Evolutionary conservation across 2,888 invertebrate genomes (phyloP), one percentile per base, ranked within the genome.

Genomic region (Cryptus viduatorius): DNA sequence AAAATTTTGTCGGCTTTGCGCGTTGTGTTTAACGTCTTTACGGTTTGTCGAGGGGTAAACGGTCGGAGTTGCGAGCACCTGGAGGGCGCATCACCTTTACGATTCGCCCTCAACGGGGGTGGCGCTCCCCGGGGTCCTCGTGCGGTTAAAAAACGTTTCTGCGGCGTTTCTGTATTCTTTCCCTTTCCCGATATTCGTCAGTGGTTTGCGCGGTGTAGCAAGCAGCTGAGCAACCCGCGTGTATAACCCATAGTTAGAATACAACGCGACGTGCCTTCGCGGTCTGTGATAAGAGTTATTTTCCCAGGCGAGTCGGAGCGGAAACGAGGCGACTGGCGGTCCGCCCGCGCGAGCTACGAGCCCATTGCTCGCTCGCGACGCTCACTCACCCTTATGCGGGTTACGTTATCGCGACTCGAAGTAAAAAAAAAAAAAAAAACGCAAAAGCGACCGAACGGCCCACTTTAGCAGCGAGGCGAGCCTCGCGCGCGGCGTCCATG

Each of bases 161-260:
- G 10, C 7, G 14, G 7, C 53, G 48, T 77, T 78, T 68, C 44
- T 64, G 50, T 80, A 64, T 53, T 59, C 16, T 53, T 69, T 44
- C 16, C 10, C 44, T n/a, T 4, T 31, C 19, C 10, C 16, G 48
- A 29, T 68, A 53, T 44, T 42, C 46, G 69, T 77, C 76, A 50
- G 61, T 31, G 50, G 67, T 76, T 76, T 16, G 56, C 71, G 72
- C 44, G 29, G n/a, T n/a, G 29, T 3, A 79, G 84, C 91, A 91
- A 79, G 84, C 91, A 91, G 91, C 91, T 91, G 91, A 91, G 79
- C 88, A 91, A 87, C 88, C 88, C 83, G 85, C 86, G 75, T 85
- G 68, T 46, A 61, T 53, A 56, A 56, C 44, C 24, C 72, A 19
- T 48, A 14, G 29, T 56, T 67, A 42, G 65, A 42, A 68, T n/a